Conservation (phyloP, 2,797 vertebrate genomes). For the Pampus argenteus region DNA sequence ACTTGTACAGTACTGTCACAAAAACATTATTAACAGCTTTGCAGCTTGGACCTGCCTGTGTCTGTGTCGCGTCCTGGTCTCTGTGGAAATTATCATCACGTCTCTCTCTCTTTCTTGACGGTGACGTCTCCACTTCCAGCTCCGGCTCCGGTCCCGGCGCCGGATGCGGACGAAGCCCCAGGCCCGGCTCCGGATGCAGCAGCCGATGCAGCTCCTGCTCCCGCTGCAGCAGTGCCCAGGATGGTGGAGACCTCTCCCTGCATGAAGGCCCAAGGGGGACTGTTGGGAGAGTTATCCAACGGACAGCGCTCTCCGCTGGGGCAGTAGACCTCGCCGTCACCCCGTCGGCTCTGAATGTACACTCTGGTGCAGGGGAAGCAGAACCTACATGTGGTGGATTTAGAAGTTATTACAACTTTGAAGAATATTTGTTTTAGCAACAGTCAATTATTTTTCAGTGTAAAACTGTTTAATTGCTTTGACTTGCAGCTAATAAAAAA, state of each 20-base stretch:
- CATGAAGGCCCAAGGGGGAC: conserved; percentile 90
- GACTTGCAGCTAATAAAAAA: neutral
- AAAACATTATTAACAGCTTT: neutral
- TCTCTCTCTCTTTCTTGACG: conserved; percentile 82
- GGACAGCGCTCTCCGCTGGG: conserved; percentile 89
- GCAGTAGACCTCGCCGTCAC: conserved; percentile 86
- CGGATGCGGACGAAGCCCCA: conserved; percentile 56
- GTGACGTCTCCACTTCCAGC: conserved; percentile 69
- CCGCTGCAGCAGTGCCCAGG: conserved; percentile 64
- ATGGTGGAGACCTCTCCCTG: conserved; percentile 90
- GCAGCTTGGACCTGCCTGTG: conserved; percentile 56
- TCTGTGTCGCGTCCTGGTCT: conserved; percentile 44
- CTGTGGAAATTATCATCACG: conserved; percentile 65
- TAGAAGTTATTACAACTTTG: neutral
- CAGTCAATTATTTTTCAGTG: neutral
- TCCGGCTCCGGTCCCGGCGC: conserved; percentile 62
- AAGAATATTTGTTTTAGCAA: neutral
- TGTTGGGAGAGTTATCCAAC: conserved; percentile 84
- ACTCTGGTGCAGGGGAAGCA: conserved; percentile 89
- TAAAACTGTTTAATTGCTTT: neutral
- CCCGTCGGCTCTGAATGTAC: conserved; percentile 87
- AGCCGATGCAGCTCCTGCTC: conserved; percentile 62
- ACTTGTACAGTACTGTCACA: neutral
- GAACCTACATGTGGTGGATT: conserved; percentile 74
- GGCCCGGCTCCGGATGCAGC: conserved; percentile 61